Percentiles rank a stretch among this genome's conserved stretches.
Conservation (phyloP, 2,888 invertebrate genomes). For the Stegana nigrithorax region DNA sequence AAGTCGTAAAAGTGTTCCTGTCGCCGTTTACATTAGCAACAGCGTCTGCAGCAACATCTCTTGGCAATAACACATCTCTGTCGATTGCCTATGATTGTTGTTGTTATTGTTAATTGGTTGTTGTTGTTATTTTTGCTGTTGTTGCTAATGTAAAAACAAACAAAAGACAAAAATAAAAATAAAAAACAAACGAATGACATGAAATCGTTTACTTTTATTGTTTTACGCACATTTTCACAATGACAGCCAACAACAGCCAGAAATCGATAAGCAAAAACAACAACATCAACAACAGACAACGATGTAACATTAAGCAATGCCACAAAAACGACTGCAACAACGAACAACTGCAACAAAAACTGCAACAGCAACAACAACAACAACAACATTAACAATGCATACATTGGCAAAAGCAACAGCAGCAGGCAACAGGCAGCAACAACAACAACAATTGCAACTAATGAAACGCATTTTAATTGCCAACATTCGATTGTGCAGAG, state of each 20-base stretch:
- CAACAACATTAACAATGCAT: not conserved
- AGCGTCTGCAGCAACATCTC: not conserved
- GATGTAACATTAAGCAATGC: not conserved
- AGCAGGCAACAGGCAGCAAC: not conserved
- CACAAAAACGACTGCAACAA: not conserved
- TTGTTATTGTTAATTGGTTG: too few species aligned
- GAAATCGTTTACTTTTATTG: not conserved
- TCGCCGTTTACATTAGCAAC: not conserved
- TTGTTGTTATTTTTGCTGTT: too few species aligned
- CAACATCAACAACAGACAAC: not conserved
- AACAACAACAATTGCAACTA: not conserved
- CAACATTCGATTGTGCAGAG: too few species aligned
- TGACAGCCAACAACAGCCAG: not conserved
- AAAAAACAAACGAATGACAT: not conserved
- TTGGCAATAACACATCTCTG: too few species aligned
- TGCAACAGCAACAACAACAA: not conserved
- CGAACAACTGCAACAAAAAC: not conserved
- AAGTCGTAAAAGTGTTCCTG: constrained; percentile 13
- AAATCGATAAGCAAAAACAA: not conserved
- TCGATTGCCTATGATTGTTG: too few species aligned
- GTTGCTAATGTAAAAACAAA: not conserved
- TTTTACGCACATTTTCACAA: not conserved
- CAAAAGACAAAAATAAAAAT: not conserved
- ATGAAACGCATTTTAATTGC: not conserved
- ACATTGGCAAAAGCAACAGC: not conserved